Percentiles rank a stretch among this genome's conserved stretches.
These are phyloP conservation scores for Microcebus ravelobensis DNA, from an alignment of 2,113 vertebrate genomes.

Conservation along the genomic window DNA sequence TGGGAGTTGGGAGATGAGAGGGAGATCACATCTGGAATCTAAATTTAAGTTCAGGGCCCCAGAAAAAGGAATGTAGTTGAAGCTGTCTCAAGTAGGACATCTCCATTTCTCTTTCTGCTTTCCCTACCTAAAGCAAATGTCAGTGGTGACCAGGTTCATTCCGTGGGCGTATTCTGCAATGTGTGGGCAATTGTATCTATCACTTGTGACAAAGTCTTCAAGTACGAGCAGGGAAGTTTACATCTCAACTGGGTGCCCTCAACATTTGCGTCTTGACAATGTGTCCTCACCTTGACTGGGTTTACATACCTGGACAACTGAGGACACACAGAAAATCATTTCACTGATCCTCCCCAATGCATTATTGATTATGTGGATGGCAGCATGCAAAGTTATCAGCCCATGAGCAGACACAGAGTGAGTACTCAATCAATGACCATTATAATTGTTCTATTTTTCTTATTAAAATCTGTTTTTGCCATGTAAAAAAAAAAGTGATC, in stretches of 20 bases:
- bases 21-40: neutral
- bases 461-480: neutral
- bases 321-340: neutral
- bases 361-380: neutral
- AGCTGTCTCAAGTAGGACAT: neutral
- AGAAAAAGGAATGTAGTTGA: neutral
- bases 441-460: neutral
- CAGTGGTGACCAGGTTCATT: neutral
- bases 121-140: neutral
- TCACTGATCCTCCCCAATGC: neutral
- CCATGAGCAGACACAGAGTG: neutral
- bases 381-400: neutral
- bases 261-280: neutral
- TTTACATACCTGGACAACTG: neutral
- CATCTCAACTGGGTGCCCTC: neutral
- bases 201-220: neutral
- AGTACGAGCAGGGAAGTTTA: neutral
- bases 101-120: neutral
- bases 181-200: neutral
- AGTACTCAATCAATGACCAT: neutral
- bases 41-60: neutral
- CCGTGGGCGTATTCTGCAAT: neutral
- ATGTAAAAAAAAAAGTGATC: neutral
- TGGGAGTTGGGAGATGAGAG: neutral
- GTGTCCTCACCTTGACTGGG: neutral